Base-by-base conservation (phyloP, 2,797 vertebrate species). In the Pseudochromis fuscus region DNA sequence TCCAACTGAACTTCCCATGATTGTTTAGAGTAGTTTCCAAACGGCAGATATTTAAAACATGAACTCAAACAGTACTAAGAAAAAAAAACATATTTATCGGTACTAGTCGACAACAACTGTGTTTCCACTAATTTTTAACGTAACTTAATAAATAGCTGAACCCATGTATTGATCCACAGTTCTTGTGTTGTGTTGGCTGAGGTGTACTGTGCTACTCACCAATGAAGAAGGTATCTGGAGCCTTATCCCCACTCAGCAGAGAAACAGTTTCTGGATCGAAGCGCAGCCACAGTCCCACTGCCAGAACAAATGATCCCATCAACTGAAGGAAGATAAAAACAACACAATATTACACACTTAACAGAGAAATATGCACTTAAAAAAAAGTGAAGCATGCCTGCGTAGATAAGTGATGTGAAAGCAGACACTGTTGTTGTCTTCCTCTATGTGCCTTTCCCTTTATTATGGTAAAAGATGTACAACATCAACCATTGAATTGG, bases 281-380 rank as follows among this genome's bases (percentile, higher is more conserved):
- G 12, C 97, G 94, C 55, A 99, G 93, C 97, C 97, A 99, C 13
- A 99, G 92, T 44, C 97, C 97, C 59, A 98, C 96, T 1, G 95
- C 95, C 62, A 99, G 92, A 68, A 99, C 95, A 55, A 96, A 94
- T 3, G 96, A 92, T 56, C 98, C 98, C 45, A 96, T 95, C 93
- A 99, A 81, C 98, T 99, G 60, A 12, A 61, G 53, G 45, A 51
- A 79, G 31, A 75, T 6, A 18, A 28, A 67, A 8, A 24, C 27
- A 77, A 46, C 4, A 38, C 55, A 7, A 35, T 49, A 24, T 3
- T 3, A 49, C 9, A 16, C 23, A 11, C 15, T 37, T 58, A 31
- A 57, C 57, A 19, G 28, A 18, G 4, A 30, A 46, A 19, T 44
- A 67, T 11, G 7, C 5, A 55, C 21, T 0, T 16, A 40, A 19